Evolutionary conservation across 2,888 invertebrate genomes (phyloP), one percentile per base, ranked within the genome.

Genomic region (Germaria angustata): DNA sequence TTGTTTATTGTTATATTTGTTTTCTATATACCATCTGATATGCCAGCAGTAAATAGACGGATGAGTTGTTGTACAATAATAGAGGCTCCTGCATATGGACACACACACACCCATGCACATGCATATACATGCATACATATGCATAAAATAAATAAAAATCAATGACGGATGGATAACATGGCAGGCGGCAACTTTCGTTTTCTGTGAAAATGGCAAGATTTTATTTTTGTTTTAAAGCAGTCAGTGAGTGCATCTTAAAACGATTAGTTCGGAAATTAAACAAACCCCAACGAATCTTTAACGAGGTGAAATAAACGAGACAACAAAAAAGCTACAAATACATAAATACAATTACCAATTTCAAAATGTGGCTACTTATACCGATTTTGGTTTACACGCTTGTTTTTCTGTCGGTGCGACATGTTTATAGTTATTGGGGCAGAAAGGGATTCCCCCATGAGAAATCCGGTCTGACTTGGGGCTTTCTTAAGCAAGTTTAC

Each of bases 401-500:
- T 59, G 66, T 86, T 24, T 87, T 85, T 75, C 85, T 89, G 11
- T 86, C 81, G 17, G 85, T 90, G 22, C 87, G 89, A 2, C 90
- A 89, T 84, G 85, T 89, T 36, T 90, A 88, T 55, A 90, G 87
- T 75, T 87, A 89, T 53, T 90, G 90, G 90, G 82, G 85, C 2
- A 88, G 90, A 72, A 87, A 87, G 81, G 89, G 89, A 39, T 90
- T 89, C 46, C 90, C 90, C 34, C 84, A 86, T 61, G 89, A 89
- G 49, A 73, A 84, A 24, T 84, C 86, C 17, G 68, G 84, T 0
- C 49, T 89, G 53, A 84, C 82, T 32, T 87, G 87, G 86, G 73
- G 65, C 11, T 89, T 87, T 69, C 84, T 89, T 3, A 75, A 63
- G 9, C 81, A 85, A 55, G 84, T 88, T 78, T 89, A 87, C 76